A percentile compares a stretch with the other conserved stretches of the same genome.
phyloP scores from a whole-genome alignment of 2,113 vertebrate species.

The Gnathonemus longibarbis region DNA sequence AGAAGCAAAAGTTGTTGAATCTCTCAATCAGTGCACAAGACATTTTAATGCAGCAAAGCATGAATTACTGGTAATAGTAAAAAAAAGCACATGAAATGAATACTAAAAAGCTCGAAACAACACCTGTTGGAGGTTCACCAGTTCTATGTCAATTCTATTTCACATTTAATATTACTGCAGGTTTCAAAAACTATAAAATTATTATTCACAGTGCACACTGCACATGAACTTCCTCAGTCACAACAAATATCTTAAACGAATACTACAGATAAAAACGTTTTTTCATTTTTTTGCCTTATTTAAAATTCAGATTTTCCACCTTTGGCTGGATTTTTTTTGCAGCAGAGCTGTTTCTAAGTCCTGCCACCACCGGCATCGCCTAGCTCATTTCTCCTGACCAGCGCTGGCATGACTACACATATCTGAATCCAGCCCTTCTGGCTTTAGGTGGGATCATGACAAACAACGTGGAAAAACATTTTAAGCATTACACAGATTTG shows the following conservation, averaged over 20 bases:
- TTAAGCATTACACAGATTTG: neutral
- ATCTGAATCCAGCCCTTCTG: neutral
- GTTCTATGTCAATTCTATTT: neutral
- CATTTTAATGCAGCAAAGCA: conserved; percentile 17
- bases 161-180: neutral
- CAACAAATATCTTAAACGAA: neutral
- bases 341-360: neutral
- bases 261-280: neutral
- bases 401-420: neutral
- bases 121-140: conserved; percentile 15
- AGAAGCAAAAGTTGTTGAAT: neutral
- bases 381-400: neutral
- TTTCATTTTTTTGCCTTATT: neutral
- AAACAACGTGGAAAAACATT: neutral
- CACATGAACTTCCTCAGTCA: neutral
- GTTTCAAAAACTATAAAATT: neutral
- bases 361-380: neutral
- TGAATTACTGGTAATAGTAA: conserved; percentile 36
- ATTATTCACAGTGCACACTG: neutral
- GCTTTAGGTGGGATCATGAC: neutral
- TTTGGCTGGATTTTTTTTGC: neutral
- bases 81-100: conserved; percentile 42
- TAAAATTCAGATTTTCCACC: neutral
- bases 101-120: conserved; percentile 3
- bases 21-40: conserved; percentile 8